Base-by-base conservation (phyloP, 2,888 invertebrate species). In the Clanis bilineata region DNA sequence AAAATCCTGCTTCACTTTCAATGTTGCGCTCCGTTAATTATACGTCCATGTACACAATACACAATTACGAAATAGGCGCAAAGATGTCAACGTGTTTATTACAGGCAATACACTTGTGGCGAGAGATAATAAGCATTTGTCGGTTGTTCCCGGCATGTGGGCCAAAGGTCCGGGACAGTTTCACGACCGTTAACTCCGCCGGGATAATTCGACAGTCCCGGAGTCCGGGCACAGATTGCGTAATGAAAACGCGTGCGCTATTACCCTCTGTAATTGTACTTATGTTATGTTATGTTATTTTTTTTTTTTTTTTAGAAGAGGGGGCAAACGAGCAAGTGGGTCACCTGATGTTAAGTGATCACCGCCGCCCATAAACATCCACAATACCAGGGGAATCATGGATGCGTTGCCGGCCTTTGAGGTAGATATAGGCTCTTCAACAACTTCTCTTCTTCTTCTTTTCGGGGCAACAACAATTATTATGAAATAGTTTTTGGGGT, bases 151-250 rank as follows among this genome's bases (percentile, higher is more conserved):
- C 44, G 54, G 38, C 18, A 60, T 15, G 36, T 6, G 1, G 18
- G 28, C 45, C 47, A 57, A 59, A 57, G 57, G 28, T 47, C 47
- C 25, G 47, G 47, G 41, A 41, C 39, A 41, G 64, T 69, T 70
- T 69, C 69, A 69, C 69, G 66, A 68, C 62, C 62, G 64, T 70
- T 70, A 67, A 66, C 61, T 64, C 64, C 65, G 62, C 36, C 63
- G 58, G 38, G 56, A 58, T 18, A 41, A 41, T 41, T 64, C 55
- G 60, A 56, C 43, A 54, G 25, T 38, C 21, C 32, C 23, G 43
- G 54, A 47, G 38, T 18, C 32, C 23, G 43, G 54, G 28, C 9
- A 15, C 28, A n/a, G 36, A 36, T 12, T 36, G 45, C 45, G 47
- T 47, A 25, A 47, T 28, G 47, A 47, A 47, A 47, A 44, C 22